Evolutionary conservation across 2,888 invertebrate genomes (phyloP).

Genomic region (Limnephilus rhombicus): DNA sequence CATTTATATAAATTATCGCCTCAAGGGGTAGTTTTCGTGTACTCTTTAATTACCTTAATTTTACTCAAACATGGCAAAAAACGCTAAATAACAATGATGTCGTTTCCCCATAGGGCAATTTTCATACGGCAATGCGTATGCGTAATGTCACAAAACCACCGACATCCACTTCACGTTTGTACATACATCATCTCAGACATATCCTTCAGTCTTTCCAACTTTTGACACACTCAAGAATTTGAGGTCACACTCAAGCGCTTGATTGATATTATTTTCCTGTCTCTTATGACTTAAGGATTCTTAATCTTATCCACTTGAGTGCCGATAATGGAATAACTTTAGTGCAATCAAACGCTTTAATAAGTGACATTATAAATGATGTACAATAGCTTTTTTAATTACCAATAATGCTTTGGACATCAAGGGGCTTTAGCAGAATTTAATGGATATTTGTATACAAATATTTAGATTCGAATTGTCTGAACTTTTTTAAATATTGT

Average conservation of each 20-base stretch:
- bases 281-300: neutral
- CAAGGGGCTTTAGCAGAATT: too few species aligned
- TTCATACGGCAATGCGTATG: neutral
- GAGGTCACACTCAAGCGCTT: neutral
- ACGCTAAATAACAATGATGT: neutral
- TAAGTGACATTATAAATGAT: neutral
- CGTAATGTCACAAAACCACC: neutral
- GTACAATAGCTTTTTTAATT: too few species aligned
- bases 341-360: neutral
- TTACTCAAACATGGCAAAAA: neutral
- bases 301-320: neutral
- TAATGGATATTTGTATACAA: too few species aligned
- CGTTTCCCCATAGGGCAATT: neutral
- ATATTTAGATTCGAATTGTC: too few species aligned
- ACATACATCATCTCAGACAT: neutral
- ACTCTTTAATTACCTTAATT: neutral
- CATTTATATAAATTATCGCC: neutral
- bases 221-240: neutral
- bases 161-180: neutral
- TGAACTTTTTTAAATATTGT: too few species aligned
- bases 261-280: neutral
- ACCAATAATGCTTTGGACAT: too few species aligned
- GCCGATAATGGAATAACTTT: neutral
- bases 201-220: neutral
- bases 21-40: neutral